Base-by-base conservation (phyloP, 2,888 invertebrate genomes). In the Synergus umbraculus region DNA sequence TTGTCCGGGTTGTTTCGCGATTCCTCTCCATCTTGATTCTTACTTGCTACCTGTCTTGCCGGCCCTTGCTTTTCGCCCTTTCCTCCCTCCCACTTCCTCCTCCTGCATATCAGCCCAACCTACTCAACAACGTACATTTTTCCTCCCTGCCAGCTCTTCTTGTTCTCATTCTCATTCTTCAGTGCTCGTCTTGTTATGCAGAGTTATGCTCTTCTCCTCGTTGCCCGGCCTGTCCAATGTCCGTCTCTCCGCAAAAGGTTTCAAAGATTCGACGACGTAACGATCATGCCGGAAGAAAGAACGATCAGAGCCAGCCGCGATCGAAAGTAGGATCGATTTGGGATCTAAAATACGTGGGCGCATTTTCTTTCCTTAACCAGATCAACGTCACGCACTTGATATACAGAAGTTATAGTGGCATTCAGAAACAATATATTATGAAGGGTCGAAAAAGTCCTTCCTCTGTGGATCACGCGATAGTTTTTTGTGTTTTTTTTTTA, bases 1-100 rank as follows among this genome's bases (percentile, higher is more conserved):
- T 88, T 84, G 87, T 87, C 85, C 85, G 83, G 29, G 63, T 79
- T 76, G 63, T 29, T 29, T 63, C 82, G 77, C 76, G 84, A 82
- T 82, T 86, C 86, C 43, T 18, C 43, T 37, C 3, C 63, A 37
- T 44, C 58, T 76, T 64, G 79, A 83, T 82, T 81, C 69, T 77
- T 79, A 43, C 41, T 46, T 76, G 88, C 89, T 88, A 89, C 89
- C 88, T 86, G 88, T 88, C 88, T 88, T 89, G 80, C 80, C 64
- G 44, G 18, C 60, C 64, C 15, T 64, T 43, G 37, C 29, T 60
- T 67, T 63, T 80, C 65, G 69, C 80, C 76, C 60, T 78, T 78
- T 81, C 79, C 64, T 82, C 79, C 83, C 86, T 86, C 85, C 82
- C 82, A 58, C 82, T 82, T 76, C 64, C 81, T 15, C 73, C 73